Percentiles rank a stretch among this genome's conserved stretches.
Evolutionary conservation across 1,140 invertebrate genomes (phyloP).

Genomic region (Drosophila pectinifera): DNA sequence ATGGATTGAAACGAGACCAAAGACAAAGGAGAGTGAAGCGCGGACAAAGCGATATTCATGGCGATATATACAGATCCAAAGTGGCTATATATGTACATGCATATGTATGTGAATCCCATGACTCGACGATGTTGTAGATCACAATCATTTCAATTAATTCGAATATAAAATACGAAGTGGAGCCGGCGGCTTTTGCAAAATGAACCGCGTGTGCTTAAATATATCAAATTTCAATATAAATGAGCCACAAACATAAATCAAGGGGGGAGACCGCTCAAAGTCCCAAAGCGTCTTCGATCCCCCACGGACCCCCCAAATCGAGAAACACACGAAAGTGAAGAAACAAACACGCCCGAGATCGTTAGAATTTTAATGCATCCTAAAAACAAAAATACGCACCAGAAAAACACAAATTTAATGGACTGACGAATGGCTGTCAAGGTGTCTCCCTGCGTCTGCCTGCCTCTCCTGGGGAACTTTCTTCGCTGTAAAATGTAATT

Average conservation of each 20-base stretch:
- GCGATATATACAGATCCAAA: conserved; percentile 46
- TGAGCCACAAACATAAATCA: conserved; percentile 78
- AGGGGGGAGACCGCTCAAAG: conserved; percentile 27
- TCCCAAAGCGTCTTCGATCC: conserved; percentile 12
- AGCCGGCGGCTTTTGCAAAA: conserved; percentile 72
- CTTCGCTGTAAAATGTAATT: conserved; percentile 70
- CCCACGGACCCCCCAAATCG: conserved; percentile 33
- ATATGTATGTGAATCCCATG: conserved; percentile 29
- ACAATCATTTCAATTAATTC: conserved; percentile 84
- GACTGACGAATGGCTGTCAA: conserved; percentile 79
- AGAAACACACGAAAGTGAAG: conserved; percentile 59
- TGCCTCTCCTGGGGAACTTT: conserved; percentile 39
- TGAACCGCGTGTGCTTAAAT: conserved; percentile 72
- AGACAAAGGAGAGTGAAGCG: conserved; percentile 48
- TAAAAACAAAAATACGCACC: conserved; percentile 42
- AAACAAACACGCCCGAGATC: conserved; percentile 59
- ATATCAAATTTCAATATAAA: conserved; percentile 83
- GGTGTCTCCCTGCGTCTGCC: neutral
- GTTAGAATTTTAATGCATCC: conserved; percentile 65
- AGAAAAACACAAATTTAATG: conserved; percentile 52
- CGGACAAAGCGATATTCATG: conserved; percentile 67
- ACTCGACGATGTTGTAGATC: conserved; percentile 74
- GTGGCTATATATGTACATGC: conserved; percentile 15
- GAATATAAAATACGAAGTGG: conserved; percentile 77
- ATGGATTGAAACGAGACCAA: conserved; percentile 65